Conservation (phyloP, 2,113 vertebrate genomes). For the Ardeotis arabs region DNA sequence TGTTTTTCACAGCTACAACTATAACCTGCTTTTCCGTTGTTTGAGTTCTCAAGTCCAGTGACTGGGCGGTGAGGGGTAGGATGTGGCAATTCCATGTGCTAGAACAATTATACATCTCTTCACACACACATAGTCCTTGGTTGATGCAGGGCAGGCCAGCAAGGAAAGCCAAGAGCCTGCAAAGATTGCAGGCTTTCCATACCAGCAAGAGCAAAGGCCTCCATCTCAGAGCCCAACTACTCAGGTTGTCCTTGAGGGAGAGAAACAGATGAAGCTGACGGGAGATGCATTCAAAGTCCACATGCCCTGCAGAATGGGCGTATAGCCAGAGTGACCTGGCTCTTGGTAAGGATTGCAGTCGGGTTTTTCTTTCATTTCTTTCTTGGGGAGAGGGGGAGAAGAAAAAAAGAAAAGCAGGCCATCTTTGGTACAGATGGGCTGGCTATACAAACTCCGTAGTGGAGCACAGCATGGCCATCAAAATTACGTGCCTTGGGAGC, state of each 20-base stretch:
- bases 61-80: accelerated
- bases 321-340: neutral
- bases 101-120: neutral
- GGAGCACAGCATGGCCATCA: neutral
- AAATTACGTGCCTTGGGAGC: neutral
- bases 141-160: neutral
- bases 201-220: neutral
- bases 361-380: neutral
- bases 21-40: neutral
- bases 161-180: neutral
- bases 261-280: neutral
- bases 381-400: too few species aligned
- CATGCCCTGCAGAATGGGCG: neutral
- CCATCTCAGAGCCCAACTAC: neutral
- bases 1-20: neutral
- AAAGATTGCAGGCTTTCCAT: neutral
- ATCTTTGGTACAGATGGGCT: neutral
- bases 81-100: neutral
- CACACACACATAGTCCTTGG: neutral
- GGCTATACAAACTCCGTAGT: neutral
- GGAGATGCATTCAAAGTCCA: neutral
- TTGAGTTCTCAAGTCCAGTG: accelerated
- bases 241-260: neutral
- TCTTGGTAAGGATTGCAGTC: neutral
- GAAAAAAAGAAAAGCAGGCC: neutral